Percentiles rank a stretch among this genome's conserved stretches.
phyloP scores from a whole-genome alignment of 2,888 invertebrate species.

The Morpho deidamia region DNA sequence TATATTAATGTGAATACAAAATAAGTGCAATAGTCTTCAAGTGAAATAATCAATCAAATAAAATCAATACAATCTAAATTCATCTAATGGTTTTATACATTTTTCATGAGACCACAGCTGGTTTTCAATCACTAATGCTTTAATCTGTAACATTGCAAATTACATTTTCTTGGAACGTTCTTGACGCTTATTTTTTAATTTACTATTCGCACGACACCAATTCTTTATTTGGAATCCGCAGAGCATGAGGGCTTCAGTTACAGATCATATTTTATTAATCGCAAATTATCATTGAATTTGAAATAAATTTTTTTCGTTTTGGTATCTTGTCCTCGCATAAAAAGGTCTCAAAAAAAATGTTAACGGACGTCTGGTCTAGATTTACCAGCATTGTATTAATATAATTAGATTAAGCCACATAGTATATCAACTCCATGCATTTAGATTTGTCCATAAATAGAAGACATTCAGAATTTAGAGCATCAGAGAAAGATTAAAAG shows the following conservation, averaged over 20 bases:
- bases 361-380: not conserved
- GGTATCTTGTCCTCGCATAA: constrained; percentile 12
- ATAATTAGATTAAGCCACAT: too few relatives aligned
- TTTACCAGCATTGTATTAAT: not conserved
- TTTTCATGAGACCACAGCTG: constrained; percentile 24
- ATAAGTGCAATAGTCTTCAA: too few relatives aligned
- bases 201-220: constrained; percentile 8
- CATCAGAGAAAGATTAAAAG: constrained; percentile 2
- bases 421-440: constrained; percentile 15
- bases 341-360: not conserved
- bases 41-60: not conserved
- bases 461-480: constrained; percentile 8
- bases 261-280: constrained; percentile 22
- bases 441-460: constrained; percentile 23
- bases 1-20: too few relatives aligned
- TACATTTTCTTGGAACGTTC: constrained; percentile 8
- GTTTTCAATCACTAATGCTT: constrained; percentile 18
- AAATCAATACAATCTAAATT: constrained; percentile 12
- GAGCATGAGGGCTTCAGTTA: constrained; percentile 13
- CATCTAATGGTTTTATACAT: constrained; percentile 22
- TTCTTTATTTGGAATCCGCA: constrained; percentile 21
- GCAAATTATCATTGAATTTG: constrained; percentile 12
- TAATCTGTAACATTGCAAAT: constrained; percentile 1
- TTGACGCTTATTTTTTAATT: constrained; percentile 19
- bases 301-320: constrained; percentile 14